Conservation (phyloP, 2,797 vertebrate species). For the Gorsachius magnificus region DNA sequence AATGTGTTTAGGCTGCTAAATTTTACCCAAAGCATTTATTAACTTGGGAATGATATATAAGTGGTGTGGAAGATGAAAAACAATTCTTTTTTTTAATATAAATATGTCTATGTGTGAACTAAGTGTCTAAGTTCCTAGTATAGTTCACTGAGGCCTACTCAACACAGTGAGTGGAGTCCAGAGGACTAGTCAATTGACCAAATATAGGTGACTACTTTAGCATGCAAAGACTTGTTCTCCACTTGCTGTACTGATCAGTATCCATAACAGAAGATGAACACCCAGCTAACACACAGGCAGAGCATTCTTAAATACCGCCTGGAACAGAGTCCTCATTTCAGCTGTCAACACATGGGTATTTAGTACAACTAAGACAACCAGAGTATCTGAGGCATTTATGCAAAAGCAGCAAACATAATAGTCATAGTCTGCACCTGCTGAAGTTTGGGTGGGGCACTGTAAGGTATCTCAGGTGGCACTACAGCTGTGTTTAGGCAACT, state of each 20-base stretch:
- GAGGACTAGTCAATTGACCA: background rate
- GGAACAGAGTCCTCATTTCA: background rate
- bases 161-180: background rate
- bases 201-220: background rate
- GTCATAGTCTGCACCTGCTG: background rate
- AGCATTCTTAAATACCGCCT: background rate
- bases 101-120: background rate
- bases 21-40: background rate
- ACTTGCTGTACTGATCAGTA: background rate
- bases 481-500: background rate
- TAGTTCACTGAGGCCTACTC: background rate
- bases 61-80: background rate
- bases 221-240: background rate
- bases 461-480: background rate
- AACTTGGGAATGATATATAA: background rate
- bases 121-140: background rate
- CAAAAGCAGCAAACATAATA: accelerated
- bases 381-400: background rate
- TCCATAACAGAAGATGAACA: background rate
- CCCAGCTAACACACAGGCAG: background rate
- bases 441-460: background rate
- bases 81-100: background rate
- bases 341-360: background rate
- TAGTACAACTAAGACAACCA: background rate
- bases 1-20: background rate